Evolutionary conservation across 2,888 invertebrate species (phyloP), one percentile per base, ranked within the genome.

Genomic region (Athetis lepigone): DNA sequence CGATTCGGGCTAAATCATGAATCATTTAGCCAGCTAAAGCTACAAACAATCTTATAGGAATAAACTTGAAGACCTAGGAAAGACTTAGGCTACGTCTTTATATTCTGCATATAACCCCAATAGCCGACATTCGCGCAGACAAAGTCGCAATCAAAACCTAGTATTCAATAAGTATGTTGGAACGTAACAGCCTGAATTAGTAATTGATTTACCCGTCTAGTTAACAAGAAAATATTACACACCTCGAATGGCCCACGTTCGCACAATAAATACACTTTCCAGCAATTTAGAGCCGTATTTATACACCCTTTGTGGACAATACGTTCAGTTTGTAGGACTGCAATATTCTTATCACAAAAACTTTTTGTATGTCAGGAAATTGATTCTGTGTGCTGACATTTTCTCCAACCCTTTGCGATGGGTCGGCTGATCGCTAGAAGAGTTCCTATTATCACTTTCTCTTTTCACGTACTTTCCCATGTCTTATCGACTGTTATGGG

Each of bases 341-440:
- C 65, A 72, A 72, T 68, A 70, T 80, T 63, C 70, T 75, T 80
- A 64, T 72, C 76, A 61, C 50, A 64, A 57, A 70, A 80, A 64
- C 51, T 70, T 60, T 67, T 63, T 71, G 63, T 51, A 63, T 72
- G 57, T 40, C 81, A 80, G 81, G 79, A 79, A 79, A 80, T 79
- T 80, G 79, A 80, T 78, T 80, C 70, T 65, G 63, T 68, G 46
- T 72, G 56, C 50, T 77, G 80, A 58, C 64, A 70, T 70, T 75
- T 74, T 61, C 39, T 54, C 43, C 21, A 76, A 67, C 62, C 63
- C 68, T 62, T 71, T 51, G 36, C 73, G 49, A 52, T 58, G 52
- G 64, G 57, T 51, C 21, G 50, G 25, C 43, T 63, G 70, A 78
- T 69, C 66, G 52, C 49, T 43, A 47, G 23, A 52, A 64, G 57